These are phyloP conservation scores for Pseudococcus longispinus DNA, from an alignment of 2,888 invertebrate species.

Conservation along the genomic window DNA sequence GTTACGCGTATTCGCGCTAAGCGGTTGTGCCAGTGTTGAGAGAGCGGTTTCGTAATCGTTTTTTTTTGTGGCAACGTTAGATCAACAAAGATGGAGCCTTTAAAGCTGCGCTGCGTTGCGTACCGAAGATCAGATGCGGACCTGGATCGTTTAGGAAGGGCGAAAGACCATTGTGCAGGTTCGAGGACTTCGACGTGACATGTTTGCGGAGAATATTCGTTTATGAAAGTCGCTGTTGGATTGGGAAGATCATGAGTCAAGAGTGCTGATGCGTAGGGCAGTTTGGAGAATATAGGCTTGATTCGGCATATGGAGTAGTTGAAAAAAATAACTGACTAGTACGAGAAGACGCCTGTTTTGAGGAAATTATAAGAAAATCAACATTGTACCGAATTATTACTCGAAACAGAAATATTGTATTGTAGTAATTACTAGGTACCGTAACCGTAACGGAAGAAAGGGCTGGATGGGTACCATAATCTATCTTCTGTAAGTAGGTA, in stretches of 20 bases:
- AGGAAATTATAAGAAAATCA: too few species aligned
- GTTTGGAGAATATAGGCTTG: too few species aligned
- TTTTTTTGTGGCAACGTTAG: constrained; percentile 8
- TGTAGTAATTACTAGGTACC: too few species aligned
- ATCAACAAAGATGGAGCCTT: neutral
- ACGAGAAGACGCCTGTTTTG: too few species aligned
- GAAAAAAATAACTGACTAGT: too few species aligned
- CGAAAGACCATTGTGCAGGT: neutral
- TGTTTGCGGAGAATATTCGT: neutral
- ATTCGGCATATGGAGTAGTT: too few species aligned
- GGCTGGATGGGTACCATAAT: too few species aligned
- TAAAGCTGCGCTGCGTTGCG: neutral
- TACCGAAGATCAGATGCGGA: neutral
- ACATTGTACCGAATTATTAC: too few species aligned
- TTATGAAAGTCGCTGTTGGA: neutral
- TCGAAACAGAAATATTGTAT: too few species aligned
- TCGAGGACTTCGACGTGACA: neutral
- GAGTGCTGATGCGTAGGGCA: too few species aligned
- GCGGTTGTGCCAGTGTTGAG: constrained; percentile 23
- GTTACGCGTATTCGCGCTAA: constrained; percentile 27
- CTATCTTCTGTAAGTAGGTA: too few species aligned
- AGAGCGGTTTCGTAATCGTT: constrained; percentile 24
- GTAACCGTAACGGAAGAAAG: too few species aligned
- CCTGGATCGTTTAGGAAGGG: neutral
- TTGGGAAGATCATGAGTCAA: neutral